phyloP scores from a whole-genome alignment of 2,797 vertebrate species.

The Pseudochirops corinnae region DNA sequence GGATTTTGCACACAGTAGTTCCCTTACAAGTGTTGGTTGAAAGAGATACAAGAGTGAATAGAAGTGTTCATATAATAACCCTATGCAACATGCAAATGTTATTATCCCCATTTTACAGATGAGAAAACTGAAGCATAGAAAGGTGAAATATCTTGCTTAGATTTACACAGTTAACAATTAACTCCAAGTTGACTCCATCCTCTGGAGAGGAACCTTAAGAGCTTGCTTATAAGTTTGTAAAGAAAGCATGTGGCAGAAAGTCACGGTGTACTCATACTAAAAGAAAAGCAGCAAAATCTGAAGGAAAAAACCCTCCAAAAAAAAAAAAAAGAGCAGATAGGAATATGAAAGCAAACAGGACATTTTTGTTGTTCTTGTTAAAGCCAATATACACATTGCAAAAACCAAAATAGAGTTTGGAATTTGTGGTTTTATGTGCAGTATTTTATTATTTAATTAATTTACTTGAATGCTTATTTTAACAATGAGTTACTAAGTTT shows the following conservation, averaged over 20 bases:
- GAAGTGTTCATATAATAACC: background rate
- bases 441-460: background rate
- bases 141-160: background rate
- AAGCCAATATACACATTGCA: background rate
- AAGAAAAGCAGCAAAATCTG: background rate
- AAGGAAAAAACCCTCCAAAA: background rate
- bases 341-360: background rate
- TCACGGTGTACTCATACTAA: background rate
- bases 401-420: background rate
- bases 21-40: background rate
- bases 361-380: background rate
- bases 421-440: background rate
- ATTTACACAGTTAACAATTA: background rate
- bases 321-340: background rate
- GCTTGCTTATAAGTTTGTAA: background rate
- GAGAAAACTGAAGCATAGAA: background rate
- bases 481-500: background rate
- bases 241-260: background rate
- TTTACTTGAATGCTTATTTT: background rate
- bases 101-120: background rate
- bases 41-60: background rate
- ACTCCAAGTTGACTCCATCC: background rate
- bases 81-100: background rate
- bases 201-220: background rate
- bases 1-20: background rate